Base-by-base conservation (phyloP, 2,888 invertebrate species). In the Odontocerum albicorne region DNA sequence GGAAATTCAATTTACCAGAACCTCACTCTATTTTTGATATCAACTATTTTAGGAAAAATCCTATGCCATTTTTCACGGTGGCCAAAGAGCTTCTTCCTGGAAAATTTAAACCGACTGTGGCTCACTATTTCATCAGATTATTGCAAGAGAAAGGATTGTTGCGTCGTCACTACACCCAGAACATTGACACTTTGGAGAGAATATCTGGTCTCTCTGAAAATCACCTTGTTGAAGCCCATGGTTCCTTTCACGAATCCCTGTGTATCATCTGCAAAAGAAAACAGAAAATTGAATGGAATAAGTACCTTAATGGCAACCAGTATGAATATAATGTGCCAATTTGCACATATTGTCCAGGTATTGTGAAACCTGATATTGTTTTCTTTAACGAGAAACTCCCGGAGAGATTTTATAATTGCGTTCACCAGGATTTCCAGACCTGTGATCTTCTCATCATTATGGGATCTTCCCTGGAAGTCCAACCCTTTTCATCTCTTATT, bases 361-460 rank as follows among this genome's bases (percentile, higher is more conserved):
- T 94, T 3, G 90, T 97, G 0, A 96, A 96, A 70, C 96, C 96
- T 6, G 96, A 97, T 67, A 93, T 98, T 64, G 89, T 96, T 10
- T 96, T 98, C 75, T 98, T 96, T 71, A 96, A 96, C 0, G 96
- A 97, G 77, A 83, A 83, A 67, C 78, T 97, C 12, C 96, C 97
- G 0, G 74, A 79, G 0, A 78, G 85, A 61, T 97, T 96, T 68
- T 87, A 89, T 64, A 67, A 70, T 4, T 80, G 84, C 61, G 79
- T 88, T 6, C 74, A 79, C 16, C 73, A 77, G 64, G 96, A 97
- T 73, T 92, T 97, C 67, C 75, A 81, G 35, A 76, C 87, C 54
- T 96, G 96, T 68, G 96, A 97, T 72, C 77, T 97, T 65, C 80
- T 98, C 17, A 90, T 98, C 52, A 88, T 98, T 19, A 88, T 98